phyloP scores from a whole-genome alignment of 2,113 vertebrate species.

The Halichoeres trimaculatus region DNA sequence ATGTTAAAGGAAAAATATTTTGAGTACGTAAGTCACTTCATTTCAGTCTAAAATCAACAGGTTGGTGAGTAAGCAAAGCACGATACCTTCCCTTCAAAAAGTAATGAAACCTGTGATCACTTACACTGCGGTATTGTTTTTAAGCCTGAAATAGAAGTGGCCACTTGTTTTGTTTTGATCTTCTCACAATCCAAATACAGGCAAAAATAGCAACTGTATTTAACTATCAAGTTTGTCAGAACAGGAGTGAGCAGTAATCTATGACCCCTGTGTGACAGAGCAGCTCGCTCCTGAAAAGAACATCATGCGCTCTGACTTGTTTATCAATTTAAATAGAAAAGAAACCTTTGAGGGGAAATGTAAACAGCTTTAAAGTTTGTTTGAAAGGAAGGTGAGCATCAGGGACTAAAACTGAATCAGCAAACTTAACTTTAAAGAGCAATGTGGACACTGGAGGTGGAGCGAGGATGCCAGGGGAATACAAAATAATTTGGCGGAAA shows the following conservation, averaged over 20 bases:
- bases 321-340: background rate
- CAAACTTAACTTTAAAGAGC: conserved; percentile 1
- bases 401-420: conserved; percentile 9
- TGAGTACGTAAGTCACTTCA: background rate
- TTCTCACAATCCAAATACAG: conserved; percentile 29
- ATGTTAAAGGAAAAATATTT: conserved; percentile 42
- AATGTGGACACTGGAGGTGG: conserved; percentile 6
- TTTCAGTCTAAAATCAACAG: conserved; percentile 8
- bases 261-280: conserved; percentile 8
- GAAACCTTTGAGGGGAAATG: background rate
- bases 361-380: conserved; percentile 2
- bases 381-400: conserved; percentile 4
- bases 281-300: background rate
- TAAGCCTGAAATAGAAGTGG: conserved; percentile 43
- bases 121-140: conserved; percentile 43
- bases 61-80: conserved; percentile 1
- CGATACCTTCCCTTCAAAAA: background rate
- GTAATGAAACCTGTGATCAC: conserved; percentile 18
- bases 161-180: conserved; percentile 53
- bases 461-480: conserved; percentile 22
- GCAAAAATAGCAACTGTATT: conserved; percentile 42
- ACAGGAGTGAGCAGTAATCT: conserved; percentile 37
- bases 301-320: background rate
- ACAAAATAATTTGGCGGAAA: conserved; percentile 42
- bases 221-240: conserved; percentile 43